Percentiles rank a stretch among this genome's conserved stretches.
Evolutionary conservation across 2,113 vertebrate species (phyloP).

Genomic region (Enhydra lutris): DNA sequence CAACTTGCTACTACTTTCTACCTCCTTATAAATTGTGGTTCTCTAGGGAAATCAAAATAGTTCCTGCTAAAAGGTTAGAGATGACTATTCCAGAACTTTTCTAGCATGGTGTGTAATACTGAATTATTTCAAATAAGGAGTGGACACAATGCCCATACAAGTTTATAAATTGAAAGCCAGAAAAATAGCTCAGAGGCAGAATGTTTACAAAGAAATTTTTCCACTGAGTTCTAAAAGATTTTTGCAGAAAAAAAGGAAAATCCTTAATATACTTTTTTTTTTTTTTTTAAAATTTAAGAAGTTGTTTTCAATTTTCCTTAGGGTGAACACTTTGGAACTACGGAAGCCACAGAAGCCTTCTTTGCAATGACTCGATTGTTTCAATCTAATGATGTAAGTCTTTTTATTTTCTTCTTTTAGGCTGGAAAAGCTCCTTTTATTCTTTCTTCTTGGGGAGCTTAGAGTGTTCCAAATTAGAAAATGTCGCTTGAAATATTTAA

Average conservation of each 20-base stretch:
- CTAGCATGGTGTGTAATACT: background rate
- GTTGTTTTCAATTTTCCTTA: conserved; percentile 69
- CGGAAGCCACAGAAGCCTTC: conserved; percentile 97
- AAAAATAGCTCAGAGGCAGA: conserved; percentile 10
- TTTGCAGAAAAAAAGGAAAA: conserved; percentile 40
- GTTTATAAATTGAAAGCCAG: conserved; percentile 22
- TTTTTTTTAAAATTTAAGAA: conserved; percentile 10
- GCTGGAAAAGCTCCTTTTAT: background rate
- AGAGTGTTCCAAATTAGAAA: background rate
- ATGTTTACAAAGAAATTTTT: conserved; percentile 1
- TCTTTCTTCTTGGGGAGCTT: background rate
- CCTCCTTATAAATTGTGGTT: background rate
- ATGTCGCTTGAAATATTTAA: conserved; percentile 31
- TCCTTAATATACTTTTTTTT: background rate
- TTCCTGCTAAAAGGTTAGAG: conserved; percentile 22
- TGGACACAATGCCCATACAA: background rate
- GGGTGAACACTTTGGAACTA: conserved; percentile 98
- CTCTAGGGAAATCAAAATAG: background rate
- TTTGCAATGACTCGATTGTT: conserved; percentile 99
- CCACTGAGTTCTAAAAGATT: background rate
- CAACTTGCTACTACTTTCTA: background rate
- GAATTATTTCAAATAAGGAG: conserved; percentile 59
- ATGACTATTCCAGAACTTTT: background rate
- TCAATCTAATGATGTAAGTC: conserved; percentile 96
- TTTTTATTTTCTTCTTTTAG: background rate